Base-by-base conservation (phyloP, 1,140 invertebrate species). In the Drosophila busckii region DNA sequence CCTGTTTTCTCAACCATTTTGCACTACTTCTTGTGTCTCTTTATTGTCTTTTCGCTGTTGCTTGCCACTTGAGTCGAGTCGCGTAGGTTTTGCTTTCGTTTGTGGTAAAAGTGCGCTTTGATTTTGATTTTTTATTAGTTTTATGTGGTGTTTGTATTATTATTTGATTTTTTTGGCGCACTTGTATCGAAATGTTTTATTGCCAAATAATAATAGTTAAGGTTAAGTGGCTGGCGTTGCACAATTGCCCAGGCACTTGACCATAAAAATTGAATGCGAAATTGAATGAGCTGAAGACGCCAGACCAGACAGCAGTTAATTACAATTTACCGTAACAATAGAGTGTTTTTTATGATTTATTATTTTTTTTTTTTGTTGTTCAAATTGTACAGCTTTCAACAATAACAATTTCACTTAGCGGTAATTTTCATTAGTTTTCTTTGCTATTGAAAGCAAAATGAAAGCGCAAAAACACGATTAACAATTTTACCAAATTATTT, bases 1-100 rank as follows among this genome's bases (percentile, higher is more conserved):
- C 75, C 75, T 83, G 75, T 83, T 70, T 82, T 82, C 70, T 82
- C 76, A 45, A 82, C 75, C 75, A 82, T 82, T 75, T 76, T 76
- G 52, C 44, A 55, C 52, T 58, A 56, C 37, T 56, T 62, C 17
- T 53, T 41, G 7, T 9, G 29, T 6, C 17, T 19, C 49, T 46
- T 37, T 19, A 32, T 67, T 63, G 41, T 66, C 40, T 44, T 46
- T 32, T 23, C 13, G 17, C 4, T 35, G 32, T 26, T 44, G 34
- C 15, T 34, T 58, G 71, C 61, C 63, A 71, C 71, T 76, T 37
- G 71, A 76, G 40, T 46, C 62, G 44, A 56, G 61, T n/a, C 32
- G 53, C 32, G 41, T 20, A 29, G 23, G 16, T 29, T 41, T 53
- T 50, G 25, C 15, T 52, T 46, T 44, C 45, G 26, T 58, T 55